phyloP scores from a whole-genome alignment of 2,888 invertebrate genomes.

The Drosophila pseudotakahashii region DNA sequence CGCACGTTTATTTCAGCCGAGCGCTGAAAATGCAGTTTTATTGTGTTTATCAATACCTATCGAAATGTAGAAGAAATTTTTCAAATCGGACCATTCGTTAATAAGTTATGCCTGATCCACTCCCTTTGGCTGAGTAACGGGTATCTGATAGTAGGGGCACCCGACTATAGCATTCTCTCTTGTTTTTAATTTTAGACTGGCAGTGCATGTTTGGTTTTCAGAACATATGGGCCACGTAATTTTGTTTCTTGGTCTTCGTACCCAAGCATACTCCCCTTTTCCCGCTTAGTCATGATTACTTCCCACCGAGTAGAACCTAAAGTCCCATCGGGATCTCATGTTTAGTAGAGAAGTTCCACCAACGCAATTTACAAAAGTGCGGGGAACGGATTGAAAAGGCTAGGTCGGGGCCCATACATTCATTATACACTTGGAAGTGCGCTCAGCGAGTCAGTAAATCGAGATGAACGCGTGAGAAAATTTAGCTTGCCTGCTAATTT shows the following conservation, averaged over 20 bases:
- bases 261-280: not conserved
- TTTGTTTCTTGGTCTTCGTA: not conserved
- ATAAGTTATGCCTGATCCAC: no score
- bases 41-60: no score
- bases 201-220: constrained; percentile 7
- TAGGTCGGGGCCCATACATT: not conserved
- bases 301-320: not conserved
- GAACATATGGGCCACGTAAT: no score
- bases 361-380: constrained; percentile 36
- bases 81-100: no score
- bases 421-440: constrained; percentile 34
- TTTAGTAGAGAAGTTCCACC: constrained; percentile 26
- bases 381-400: not conserved
- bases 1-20: no score
- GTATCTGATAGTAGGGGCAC: no score
- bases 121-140: no score
- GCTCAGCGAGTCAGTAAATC: constrained; percentile 63
- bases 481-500: constrained; percentile 51
- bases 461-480: constrained; percentile 78
- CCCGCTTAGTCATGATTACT: not conserved
- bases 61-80: no score
- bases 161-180: no score
- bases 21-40: no score
- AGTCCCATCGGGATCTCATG: constrained; percentile 50
- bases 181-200: no score